phyloP scores from a whole-genome alignment of 2,797 vertebrate genomes.

The Glossophaga mutica region DNA sequence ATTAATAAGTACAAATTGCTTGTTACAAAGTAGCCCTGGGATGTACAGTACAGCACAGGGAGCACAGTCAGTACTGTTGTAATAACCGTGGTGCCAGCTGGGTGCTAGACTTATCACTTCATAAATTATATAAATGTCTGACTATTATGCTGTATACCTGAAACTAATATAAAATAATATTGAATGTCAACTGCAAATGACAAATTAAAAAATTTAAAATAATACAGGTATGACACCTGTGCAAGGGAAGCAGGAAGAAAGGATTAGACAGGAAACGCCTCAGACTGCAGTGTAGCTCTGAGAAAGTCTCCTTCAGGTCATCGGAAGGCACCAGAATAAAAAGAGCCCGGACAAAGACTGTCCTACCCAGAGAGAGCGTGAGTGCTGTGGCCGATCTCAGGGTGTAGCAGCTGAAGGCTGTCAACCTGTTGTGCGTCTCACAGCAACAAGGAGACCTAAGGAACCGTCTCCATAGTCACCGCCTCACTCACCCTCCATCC shows the following conservation, averaged over 20 bases:
- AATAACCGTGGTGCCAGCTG: background rate
- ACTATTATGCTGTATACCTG: background rate
- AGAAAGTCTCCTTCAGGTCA: background rate
- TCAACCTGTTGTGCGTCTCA: background rate
- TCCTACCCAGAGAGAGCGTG: background rate
- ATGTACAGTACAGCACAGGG: too few relatives aligned
- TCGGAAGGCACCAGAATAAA: background rate
- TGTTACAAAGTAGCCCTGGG: background rate
- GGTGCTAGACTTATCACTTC: background rate
- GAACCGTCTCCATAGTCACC: background rate
- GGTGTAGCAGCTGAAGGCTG: background rate
- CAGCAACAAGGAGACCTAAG: background rate
- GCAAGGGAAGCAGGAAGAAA: background rate
- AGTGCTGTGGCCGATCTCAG: background rate
- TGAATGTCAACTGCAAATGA: background rate
- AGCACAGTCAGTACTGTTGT: background rate
- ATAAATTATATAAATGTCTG: background rate
- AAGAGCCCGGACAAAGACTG: too few relatives aligned
- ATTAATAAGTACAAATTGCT: background rate
- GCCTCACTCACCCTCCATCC: background rate
- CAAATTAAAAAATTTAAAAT: background rate
- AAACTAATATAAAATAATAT: background rate
- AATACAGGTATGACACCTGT: background rate
- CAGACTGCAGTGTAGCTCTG: background rate
- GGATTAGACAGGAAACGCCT: background rate